A percentile compares a stretch with the other conserved stretches of the same genome.
These are phyloP conservation scores for Myiotriccus ornatus DNA, from an alignment of 2,797 vertebrate species.

Conservation along the genomic window DNA sequence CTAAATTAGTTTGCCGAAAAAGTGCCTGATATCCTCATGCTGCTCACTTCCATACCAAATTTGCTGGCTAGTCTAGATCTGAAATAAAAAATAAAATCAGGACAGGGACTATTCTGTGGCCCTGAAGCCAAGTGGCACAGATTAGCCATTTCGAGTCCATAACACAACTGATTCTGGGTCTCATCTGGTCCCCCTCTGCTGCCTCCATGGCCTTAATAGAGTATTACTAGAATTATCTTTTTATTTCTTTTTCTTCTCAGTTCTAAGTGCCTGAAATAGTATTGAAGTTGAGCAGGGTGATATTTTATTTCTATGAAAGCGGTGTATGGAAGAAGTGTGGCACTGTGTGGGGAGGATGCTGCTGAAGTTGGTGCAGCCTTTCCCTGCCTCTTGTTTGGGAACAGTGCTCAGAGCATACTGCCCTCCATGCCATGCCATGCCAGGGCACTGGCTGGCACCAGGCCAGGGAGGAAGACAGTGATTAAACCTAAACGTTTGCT, in stretches of 20 bases:
- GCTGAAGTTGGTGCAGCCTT: not conserved
- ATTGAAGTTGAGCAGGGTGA: not conserved
- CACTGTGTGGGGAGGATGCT: not conserved
- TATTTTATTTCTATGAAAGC: not conserved
- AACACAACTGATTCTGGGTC: not conserved
- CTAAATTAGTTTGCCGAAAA: not conserved
- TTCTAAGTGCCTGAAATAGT: not conserved
- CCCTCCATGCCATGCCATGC: not conserved
- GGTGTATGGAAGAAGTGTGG: not conserved
- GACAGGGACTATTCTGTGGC: not conserved
- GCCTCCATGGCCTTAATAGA: not conserved
- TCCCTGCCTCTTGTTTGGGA: not conserved
- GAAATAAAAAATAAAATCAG: not conserved
- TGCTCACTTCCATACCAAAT: not conserved
- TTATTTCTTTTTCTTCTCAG: fast-evolving
- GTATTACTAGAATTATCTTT: not conserved
- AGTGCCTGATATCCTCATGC: not conserved
- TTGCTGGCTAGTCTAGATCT: not conserved
- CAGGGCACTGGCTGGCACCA: not conserved
- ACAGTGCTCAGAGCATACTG: not conserved
- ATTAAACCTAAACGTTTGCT: not conserved
- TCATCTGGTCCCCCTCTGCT: not conserved
- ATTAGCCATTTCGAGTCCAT: not conserved
- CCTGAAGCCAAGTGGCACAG: not conserved
- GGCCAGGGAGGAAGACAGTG: not conserved